Percentiles rank a stretch among this genome's conserved stretches.
Conservation (phyloP, 2,797 vertebrate species). For the Erithacus rubecula region DNA sequence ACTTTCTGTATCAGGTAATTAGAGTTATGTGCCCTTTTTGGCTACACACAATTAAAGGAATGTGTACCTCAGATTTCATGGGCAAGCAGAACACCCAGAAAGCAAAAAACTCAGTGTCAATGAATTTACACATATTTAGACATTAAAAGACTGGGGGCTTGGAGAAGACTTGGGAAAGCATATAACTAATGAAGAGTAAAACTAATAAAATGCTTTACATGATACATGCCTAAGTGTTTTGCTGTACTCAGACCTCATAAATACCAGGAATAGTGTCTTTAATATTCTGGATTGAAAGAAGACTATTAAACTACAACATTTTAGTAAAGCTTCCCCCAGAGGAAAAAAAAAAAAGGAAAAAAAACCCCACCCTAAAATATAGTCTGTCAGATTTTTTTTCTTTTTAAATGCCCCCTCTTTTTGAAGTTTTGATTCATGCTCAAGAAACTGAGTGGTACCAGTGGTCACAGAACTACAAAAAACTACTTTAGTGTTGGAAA, state of each 20-base stretch:
- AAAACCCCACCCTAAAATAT: accelerated
- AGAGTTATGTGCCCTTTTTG: not conserved
- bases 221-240: not conserved
- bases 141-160: not conserved
- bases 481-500: not conserved
- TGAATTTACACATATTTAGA: not conserved
- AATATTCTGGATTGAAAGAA: not conserved
- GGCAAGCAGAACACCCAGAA: not conserved
- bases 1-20: not conserved
- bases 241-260: not conserved
- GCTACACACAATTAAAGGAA: not conserved
- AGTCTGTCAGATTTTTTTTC: not conserved
- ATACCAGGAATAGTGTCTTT: not conserved
- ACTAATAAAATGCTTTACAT: not conserved
- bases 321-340: not conserved
- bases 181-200: not conserved
- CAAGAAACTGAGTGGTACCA: not conserved
- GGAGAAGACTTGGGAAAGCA: not conserved
- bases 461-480: not conserved
- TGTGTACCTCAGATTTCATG: not conserved
- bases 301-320: not conserved
- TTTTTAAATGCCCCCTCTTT: not conserved
- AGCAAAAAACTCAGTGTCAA: not conserved
- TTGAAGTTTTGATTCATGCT: not conserved
- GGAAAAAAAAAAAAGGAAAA: not conserved